A percentile compares a stretch with the other conserved stretches of the same genome.
These are phyloP conservation scores for Catocala nupta DNA, from an alignment of 2,888 invertebrate species.

Conservation along the genomic window DNA sequence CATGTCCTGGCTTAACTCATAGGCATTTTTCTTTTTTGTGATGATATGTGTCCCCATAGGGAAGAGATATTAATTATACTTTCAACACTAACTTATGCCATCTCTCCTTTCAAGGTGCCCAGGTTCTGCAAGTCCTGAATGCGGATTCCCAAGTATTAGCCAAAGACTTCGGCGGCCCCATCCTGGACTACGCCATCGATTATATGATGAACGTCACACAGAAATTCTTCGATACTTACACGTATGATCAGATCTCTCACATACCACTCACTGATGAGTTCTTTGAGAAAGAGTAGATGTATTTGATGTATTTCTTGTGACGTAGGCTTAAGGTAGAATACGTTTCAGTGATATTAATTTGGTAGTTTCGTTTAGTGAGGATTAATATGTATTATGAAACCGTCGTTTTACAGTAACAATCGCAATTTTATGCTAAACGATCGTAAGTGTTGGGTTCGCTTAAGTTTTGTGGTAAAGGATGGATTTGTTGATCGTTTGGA, in stretches of 20 bases:
- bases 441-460: no score
- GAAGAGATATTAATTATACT: background rate
- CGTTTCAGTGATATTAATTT: constrained; percentile 5
- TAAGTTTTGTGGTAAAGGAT: no score
- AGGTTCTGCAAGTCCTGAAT: constrained; percentile 77
- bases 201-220: constrained; percentile 84
- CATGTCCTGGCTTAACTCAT: no score
- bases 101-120: constrained; percentile 66
- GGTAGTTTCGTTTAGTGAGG: background rate
- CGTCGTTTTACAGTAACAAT: no score
- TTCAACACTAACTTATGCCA: background rate
- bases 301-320: background rate
- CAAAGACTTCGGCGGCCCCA: constrained; percentile 81
- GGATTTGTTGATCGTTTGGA: no score
- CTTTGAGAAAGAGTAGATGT: constrained; percentile 71
- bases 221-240: constrained; percentile 79
- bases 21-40: background rate
- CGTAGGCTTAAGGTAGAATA: background rate
- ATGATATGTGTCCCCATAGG: background rate
- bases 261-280: constrained; percentile 79
- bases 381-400: no score
- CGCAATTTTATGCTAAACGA: no score
- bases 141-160: constrained; percentile 79
- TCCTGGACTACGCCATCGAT: constrained; percentile 81
- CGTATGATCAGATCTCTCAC: constrained; percentile 77